Evolutionary conservation across 2,113 vertebrate species (phyloP), one percentile per base, ranked within the genome.

Genomic region (Arothron firmamentum): DNA sequence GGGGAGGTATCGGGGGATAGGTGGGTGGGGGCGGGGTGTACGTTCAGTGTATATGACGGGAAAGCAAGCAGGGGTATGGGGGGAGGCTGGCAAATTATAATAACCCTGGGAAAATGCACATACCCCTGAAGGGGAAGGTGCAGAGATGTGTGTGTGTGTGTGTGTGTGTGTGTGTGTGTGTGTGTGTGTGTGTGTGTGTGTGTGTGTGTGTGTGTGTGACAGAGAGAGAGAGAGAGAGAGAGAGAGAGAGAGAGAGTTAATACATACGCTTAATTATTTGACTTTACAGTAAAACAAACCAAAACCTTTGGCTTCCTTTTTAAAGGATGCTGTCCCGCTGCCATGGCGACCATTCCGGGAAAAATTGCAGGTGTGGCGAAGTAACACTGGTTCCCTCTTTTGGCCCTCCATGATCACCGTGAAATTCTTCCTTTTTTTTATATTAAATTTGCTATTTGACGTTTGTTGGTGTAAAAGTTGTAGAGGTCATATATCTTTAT

Each of bases 101-200:
- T 79, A 81, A 84, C 81, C 84, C 82, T 84, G 81, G 82, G 81
- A 87, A 86, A 84, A 85, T 54, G 72, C 75, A 77, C 79, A 75
- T 77, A 66, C 70, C 74, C 76, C 67, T 68, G 67, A 77, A 74
- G 76, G 62, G 69, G 69, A 79, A 77, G 76, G 74, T 84, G 75
- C 67, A 64, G 70, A 58, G 62, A 56, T 56, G 55, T 19, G 18
- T 18, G n/a, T 11, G 14, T 1, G 58, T 50, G 69, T 67, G 60
- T 65, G 58, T 59, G 51, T 69, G 59, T 68, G 63, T 34, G 54
- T 58, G 62, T 58, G 54, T 34, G 19, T 65, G 56, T 62, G 56
- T 42, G 31, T 60, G 59, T 31, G 56, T 43, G 55, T 42, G 52
- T 53, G 46, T 23, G 54, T 71, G 64, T 52, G 52, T 53, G 63